These are phyloP conservation scores for Callithrix jacchus DNA, from an alignment of 2,113 vertebrate species.

Conservation along the genomic window DNA sequence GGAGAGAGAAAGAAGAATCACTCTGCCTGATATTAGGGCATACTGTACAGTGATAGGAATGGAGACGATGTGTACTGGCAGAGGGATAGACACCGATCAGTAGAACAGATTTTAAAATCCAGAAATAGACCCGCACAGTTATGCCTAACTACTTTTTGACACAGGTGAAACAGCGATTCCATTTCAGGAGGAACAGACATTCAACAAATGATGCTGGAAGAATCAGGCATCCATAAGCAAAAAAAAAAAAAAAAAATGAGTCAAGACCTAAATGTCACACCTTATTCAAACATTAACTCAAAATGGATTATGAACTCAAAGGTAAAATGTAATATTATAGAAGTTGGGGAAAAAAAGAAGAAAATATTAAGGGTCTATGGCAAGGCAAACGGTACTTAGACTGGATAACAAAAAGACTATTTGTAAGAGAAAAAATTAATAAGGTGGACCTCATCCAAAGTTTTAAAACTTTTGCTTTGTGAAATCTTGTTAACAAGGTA, in stretches of 20 bases:
- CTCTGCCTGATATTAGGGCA: neutral
- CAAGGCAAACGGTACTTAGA: neutral
- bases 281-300: neutral
- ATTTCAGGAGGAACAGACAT: neutral
- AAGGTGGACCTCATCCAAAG: neutral
- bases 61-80: neutral
- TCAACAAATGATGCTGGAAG: neutral
- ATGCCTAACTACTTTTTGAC: neutral
- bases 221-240: neutral
- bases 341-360: neutral
- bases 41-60: neutral
- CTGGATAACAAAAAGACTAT: neutral
- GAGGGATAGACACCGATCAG: neutral
- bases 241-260: neutral
- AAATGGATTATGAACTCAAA: neutral
- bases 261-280: neutral
- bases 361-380: neutral
- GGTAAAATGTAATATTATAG: neutral
- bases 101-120: neutral
- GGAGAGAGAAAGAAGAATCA: neutral
- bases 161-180: neutral
- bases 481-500: neutral
- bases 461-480: neutral
- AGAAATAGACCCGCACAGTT: neutral
- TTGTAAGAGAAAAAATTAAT: neutral